Evolutionary conservation across 2,113 vertebrate genomes (phyloP).

Genomic region (Cariama cristata): DNA sequence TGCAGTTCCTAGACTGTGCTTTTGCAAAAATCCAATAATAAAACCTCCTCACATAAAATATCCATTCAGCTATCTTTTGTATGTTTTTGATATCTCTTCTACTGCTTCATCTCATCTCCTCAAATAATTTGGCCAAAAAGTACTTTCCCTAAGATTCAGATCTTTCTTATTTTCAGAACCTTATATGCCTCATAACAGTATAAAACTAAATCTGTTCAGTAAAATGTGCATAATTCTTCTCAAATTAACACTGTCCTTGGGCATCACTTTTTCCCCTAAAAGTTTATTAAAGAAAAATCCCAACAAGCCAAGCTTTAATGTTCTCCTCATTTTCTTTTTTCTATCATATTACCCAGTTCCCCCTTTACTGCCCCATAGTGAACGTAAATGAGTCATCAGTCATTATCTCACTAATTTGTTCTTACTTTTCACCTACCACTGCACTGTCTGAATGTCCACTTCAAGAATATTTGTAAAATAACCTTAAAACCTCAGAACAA

Average conservation of each 20-base stretch:
- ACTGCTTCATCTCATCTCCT: neutral
- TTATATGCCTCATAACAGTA: neutral
- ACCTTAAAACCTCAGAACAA: neutral
- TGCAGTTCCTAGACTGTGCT: neutral
- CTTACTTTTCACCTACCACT: neutral
- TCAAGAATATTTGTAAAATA: neutral
- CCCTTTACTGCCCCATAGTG: neutral
- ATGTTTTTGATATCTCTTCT: neutral
- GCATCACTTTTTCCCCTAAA: neutral
- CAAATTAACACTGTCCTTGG: neutral
- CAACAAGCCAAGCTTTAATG: neutral
- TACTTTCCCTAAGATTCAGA: neutral
- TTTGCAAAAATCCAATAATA: neutral
- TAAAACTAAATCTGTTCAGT: neutral
- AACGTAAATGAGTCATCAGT: neutral
- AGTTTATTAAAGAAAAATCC: neutral
- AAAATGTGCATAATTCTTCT: neutral
- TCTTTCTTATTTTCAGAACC: neutral
- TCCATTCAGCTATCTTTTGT: neutral
- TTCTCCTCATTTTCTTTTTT: neutral
- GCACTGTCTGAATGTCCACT: neutral
- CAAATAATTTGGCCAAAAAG: neutral
- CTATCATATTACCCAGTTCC: neutral
- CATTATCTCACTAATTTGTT: neutral
- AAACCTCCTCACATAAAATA: neutral